These are phyloP conservation scores for Anomalospiza imberbis DNA, from an alignment of 2,797 vertebrate genomes.

Conservation along the genomic window DNA sequence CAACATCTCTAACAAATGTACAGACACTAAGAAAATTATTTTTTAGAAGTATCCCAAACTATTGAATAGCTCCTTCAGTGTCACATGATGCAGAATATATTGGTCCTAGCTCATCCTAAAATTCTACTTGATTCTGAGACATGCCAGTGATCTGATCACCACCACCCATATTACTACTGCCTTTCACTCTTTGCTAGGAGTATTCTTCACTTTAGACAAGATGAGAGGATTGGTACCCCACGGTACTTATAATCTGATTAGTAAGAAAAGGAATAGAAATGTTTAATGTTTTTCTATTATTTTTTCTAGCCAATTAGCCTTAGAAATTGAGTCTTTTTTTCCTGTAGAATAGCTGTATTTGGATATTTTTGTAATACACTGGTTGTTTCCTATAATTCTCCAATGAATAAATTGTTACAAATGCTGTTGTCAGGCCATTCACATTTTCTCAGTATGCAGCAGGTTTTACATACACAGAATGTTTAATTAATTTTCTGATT, in stretches of 20 bases:
- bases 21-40: neutral
- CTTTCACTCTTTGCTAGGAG: neutral
- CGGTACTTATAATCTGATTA: neutral
- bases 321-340: neutral
- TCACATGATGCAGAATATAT: neutral
- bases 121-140: neutral
- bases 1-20: fast-evolving
- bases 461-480: slow-evolving; percentile 65
- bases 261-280: neutral
- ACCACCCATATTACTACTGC: neutral
- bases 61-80: neutral
- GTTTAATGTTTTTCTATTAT: neutral
- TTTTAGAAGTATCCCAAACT: neutral
- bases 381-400: slow-evolving; percentile 12
- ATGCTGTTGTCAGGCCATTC: slow-evolving; percentile 54
- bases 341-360: slow-evolving; percentile 3
- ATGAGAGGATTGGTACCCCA: neutral
- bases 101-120: neutral
- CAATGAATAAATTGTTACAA: slow-evolving; percentile 55
- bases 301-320: neutral
- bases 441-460: slow-evolving; percentile 53
- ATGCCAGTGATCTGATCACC: fast-evolving
- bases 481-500: slow-evolving; percentile 77
- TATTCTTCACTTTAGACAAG: neutral
- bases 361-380: neutral